These are phyloP conservation scores for Merodon equestris DNA, from an alignment of 2,888 invertebrate genomes.

Conservation along the genomic window DNA sequence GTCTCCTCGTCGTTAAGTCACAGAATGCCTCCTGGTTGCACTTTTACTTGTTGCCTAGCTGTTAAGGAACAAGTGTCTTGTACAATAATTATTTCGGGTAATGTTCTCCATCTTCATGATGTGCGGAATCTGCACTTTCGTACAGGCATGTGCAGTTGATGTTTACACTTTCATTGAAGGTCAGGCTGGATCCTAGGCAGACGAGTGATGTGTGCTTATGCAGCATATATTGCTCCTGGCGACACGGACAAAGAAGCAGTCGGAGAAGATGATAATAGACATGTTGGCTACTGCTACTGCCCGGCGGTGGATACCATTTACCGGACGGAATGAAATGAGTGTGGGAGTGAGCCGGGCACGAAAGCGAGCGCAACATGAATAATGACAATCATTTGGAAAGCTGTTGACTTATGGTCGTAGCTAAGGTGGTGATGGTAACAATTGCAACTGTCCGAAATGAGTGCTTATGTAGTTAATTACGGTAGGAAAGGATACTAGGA, in stretches of 20 bases:
- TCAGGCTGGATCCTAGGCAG: conserved; percentile 41
- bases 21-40: conserved; percentile 49
- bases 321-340: conserved; percentile 22
- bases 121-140: conserved; percentile 24
- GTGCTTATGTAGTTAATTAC: too few species aligned
- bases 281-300: conserved; percentile 47
- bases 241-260: conserved; percentile 15
- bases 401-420: background rate
- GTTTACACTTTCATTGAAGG: conserved; percentile 65
- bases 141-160: conserved; percentile 35
- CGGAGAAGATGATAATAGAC: conserved; percentile 38
- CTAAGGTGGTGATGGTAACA: background rate
- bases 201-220: background rate
- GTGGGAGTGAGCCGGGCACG: conserved; percentile 40
- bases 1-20: conserved; percentile 38
- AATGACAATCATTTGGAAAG: conserved; percentile 46
- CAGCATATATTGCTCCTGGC: conserved; percentile 16
- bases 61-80: conserved; percentile 33
- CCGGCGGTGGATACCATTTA: conserved; percentile 39
- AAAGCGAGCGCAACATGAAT: conserved; percentile 41
- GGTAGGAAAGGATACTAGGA: too few species aligned
- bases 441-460: too few species aligned
- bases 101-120: conserved; percentile 44
- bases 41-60: conserved; percentile 52
- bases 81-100: conserved; percentile 30